Percentiles rank a stretch among this genome's conserved stretches.
Conservation (phyloP, 2,888 invertebrate species). For the Tolmerus cingulatus region DNA sequence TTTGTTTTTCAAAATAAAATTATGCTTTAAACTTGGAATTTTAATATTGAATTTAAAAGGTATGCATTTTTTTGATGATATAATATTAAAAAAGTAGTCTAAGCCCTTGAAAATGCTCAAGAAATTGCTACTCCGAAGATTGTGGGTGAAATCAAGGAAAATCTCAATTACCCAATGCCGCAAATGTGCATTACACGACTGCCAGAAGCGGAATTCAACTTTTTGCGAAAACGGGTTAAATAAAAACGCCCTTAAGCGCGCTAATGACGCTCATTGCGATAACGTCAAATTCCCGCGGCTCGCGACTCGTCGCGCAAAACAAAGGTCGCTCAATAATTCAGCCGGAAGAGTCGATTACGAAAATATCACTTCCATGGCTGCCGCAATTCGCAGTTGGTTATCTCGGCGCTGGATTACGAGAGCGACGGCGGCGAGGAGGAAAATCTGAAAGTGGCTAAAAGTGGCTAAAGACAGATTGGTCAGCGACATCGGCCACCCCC, state of each 20-base stretch:
- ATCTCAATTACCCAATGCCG: not conserved
- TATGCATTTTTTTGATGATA: too few species aligned
- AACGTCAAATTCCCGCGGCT: not conserved
- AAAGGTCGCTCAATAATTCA: not conserved
- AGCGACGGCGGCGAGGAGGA: not conserved
- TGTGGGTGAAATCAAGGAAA: not conserved
- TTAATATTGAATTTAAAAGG: too few species aligned
- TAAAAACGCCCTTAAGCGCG: not conserved
- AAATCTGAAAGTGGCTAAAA: too few species aligned
- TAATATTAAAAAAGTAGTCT: too few species aligned
- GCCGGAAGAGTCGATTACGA: constrained; percentile 14
- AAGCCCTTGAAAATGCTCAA: not conserved
- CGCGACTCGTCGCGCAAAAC: not conserved
- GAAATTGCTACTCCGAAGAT: not conserved
- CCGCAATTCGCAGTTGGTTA: not conserved
- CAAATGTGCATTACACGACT: not conserved
- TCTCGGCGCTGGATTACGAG: not conserved
- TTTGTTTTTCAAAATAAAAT: too few species aligned
- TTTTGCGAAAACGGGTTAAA: not conserved
- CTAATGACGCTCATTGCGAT: not conserved
- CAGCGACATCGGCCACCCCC: not conserved
- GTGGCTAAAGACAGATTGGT: not conserved
- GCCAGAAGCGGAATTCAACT: not conserved
- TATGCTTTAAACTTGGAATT: too few species aligned
- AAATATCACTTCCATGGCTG: constrained; percentile 3